phyloP scores from a whole-genome alignment of 2,113 vertebrate genomes.

The Ariopsis seemanni region DNA sequence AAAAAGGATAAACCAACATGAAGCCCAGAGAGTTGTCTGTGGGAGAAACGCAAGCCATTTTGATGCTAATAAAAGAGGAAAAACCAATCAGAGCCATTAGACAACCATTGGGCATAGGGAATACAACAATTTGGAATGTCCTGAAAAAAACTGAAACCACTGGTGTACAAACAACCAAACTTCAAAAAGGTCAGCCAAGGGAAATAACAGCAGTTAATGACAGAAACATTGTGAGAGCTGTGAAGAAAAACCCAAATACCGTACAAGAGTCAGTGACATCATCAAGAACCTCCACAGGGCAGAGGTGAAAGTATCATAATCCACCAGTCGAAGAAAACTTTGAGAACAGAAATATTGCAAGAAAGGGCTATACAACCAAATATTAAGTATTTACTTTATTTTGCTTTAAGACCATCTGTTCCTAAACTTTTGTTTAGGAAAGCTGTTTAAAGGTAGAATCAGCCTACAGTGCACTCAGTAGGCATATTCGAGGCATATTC shows the following conservation, averaged over 20 bases:
- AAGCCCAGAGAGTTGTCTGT: background rate
- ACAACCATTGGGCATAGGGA: background rate
- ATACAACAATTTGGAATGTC: background rate
- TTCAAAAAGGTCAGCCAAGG: background rate
- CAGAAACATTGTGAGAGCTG: background rate
- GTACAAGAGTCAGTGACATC: background rate
- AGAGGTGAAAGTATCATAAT: background rate
- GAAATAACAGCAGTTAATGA: background rate
- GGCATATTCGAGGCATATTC: too few relatives aligned
- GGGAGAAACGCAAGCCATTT: background rate
- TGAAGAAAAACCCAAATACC: background rate
- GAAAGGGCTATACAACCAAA: background rate
- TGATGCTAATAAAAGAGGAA: background rate
- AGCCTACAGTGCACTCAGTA: too few relatives aligned
- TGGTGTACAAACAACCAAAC: background rate
- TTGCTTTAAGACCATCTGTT: background rate
- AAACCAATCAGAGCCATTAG: background rate
- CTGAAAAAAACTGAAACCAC: background rate
- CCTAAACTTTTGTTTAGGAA: background rate
- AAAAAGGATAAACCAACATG: background rate
- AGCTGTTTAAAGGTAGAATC: too few relatives aligned
- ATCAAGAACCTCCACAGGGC: background rate
- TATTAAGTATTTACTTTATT: background rate
- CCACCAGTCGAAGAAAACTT: background rate
- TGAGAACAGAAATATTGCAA: background rate